Conservation (phyloP, 2,797 vertebrate genomes). For the Sebastes kiyomatsui region DNA sequence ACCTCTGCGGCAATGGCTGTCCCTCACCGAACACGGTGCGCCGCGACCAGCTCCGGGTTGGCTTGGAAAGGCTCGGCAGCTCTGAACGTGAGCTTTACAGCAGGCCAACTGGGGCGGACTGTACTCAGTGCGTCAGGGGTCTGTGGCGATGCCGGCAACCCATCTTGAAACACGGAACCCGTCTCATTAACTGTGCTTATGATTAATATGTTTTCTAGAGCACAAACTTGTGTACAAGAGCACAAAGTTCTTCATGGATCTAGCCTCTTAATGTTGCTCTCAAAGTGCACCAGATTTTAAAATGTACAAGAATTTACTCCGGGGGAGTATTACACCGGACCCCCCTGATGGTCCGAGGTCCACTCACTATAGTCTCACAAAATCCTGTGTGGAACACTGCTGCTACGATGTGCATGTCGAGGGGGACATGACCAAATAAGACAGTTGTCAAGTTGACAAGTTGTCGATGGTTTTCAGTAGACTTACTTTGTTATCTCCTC, state of each 20-base stretch:
- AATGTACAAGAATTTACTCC: neutral
- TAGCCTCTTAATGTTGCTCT: neutral
- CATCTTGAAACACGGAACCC: too few relatives aligned
- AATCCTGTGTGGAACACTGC: neutral
- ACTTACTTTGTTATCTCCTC: neutral
- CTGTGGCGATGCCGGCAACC: too few relatives aligned
- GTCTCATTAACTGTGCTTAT: neutral
- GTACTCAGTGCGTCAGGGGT: too few relatives aligned
- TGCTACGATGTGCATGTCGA: neutral
- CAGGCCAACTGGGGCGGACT: too few relatives aligned
- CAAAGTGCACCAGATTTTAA: neutral
- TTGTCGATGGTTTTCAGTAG: neutral
- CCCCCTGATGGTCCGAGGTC: neutral
- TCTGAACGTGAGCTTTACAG: too few relatives aligned
- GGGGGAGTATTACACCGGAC: neutral
- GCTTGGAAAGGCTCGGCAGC: too few relatives aligned
- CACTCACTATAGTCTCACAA: neutral
- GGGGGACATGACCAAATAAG: neutral
- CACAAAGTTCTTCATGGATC: neutral
- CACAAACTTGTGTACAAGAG: neutral
- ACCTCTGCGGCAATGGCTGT: too few relatives aligned
- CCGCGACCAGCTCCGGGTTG: too few relatives aligned
- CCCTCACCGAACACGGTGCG: too few relatives aligned
- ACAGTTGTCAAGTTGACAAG: neutral
- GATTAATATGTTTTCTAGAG: neutral